Evolutionary conservation across 2,888 invertebrate genomes (phyloP).

Genomic region (Synergus laeviventris): DNA sequence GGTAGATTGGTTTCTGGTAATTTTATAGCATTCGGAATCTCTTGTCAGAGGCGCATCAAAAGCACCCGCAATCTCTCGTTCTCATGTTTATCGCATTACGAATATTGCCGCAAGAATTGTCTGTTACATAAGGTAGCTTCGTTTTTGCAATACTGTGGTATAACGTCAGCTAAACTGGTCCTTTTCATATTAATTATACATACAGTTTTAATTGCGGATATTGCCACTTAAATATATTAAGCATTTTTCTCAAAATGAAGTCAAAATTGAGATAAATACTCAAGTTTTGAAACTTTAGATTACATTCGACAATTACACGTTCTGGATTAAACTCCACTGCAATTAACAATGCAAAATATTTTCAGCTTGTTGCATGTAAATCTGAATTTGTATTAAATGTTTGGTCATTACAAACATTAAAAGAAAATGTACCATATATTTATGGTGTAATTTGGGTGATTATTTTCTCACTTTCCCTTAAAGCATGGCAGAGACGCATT

Average conservation of each 20-base stretch:
- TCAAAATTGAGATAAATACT: background rate
- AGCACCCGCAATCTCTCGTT: constrained; percentile 53
- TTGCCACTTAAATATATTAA: background rate
- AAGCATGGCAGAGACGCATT: background rate
- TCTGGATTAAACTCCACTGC: background rate
- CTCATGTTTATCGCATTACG: constrained; percentile 50
- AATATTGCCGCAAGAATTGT: constrained; percentile 55
- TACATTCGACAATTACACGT: background rate
- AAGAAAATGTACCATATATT: background rate
- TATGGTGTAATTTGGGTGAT: background rate
- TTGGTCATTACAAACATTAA: background rate
- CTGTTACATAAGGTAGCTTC: constrained; percentile 57
- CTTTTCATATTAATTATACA: constrained; percentile 26
- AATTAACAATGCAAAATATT: background rate
- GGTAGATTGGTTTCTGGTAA: background rate
- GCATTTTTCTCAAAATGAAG: background rate
- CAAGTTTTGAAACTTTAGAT: background rate
- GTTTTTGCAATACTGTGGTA: constrained; percentile 56
- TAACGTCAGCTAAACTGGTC: constrained; percentile 19
- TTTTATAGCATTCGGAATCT: constrained; percentile 13
- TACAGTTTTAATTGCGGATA: constrained; percentile 8
- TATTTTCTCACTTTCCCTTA: constrained; percentile 19
- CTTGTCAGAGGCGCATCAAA: constrained; percentile 19
- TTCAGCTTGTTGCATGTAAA: background rate
- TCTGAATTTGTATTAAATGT: background rate